Evolutionary conservation across 2,888 invertebrate genomes (phyloP).

Genomic region (Prostheceraeus crozeri): DNA sequence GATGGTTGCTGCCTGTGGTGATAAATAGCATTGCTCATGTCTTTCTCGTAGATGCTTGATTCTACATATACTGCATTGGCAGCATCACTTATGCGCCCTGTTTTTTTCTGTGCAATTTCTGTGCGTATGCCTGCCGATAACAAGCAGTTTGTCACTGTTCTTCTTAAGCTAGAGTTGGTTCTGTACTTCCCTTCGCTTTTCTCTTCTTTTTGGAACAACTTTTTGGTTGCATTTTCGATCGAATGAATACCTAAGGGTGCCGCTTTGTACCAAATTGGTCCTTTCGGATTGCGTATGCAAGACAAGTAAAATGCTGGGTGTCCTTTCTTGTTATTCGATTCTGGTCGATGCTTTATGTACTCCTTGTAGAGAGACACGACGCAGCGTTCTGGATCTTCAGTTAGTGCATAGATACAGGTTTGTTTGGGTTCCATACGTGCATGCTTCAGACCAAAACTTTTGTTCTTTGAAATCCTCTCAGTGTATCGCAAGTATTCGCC

Average conservation of each 20-base stretch:
- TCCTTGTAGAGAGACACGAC: conserved; percentile 23
- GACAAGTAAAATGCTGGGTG: conserved; percentile 16
- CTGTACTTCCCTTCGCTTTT: too few relatives aligned
- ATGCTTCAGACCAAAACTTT: conserved; percentile 24
- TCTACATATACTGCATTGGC: too few relatives aligned
- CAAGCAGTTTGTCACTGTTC: too few relatives aligned
- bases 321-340: not conserved
- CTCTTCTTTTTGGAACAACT: conserved; percentile 10
- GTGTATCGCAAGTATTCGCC: conserved; percentile 19
- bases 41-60: too few relatives aligned
- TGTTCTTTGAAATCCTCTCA: conserved; percentile 19
- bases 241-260: conserved; percentile 15
- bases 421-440: conserved; percentile 25
- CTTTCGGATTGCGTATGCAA: conserved; percentile 1
- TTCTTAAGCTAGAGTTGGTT: too few relatives aligned
- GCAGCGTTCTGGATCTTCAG: conserved; percentile 23
- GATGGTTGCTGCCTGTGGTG: too few relatives aligned
- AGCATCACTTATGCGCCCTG: too few relatives aligned
- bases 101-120: too few relatives aligned
- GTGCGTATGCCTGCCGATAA: too few relatives aligned
- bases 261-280: conserved; percentile 22
- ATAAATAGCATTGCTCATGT: too few relatives aligned
- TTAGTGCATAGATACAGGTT: conserved; percentile 16
- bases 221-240: conserved; percentile 29
- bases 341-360: conserved; percentile 22